Evolutionary conservation across 1,140 invertebrate genomes (phyloP).

Genomic region (Rhopalosiphum maidis): DNA sequence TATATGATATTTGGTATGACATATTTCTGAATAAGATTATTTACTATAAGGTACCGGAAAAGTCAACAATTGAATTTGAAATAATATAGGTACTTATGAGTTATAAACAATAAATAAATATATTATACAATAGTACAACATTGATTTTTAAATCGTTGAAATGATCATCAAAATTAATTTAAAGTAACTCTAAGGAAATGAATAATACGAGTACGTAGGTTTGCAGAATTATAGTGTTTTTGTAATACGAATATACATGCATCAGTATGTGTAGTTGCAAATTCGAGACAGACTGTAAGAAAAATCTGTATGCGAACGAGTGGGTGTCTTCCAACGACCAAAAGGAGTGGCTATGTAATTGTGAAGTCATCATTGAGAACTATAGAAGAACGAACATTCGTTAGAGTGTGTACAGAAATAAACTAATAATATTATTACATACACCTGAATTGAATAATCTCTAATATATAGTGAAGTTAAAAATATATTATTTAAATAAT

Average conservation of each 20-base stretch:
- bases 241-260: slow-evolving; percentile 33
- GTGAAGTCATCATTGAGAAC: slow-evolving; percentile 53
- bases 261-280: neutral
- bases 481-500: neutral
- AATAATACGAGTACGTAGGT: slow-evolving; percentile 47
- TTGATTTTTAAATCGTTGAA: neutral
- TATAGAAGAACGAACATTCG: slow-evolving; percentile 29
- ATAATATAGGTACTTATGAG: neutral
- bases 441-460: neutral
- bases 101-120: neutral
- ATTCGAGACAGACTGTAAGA: slow-evolving; percentile 50
- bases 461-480: neutral
- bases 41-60: slow-evolving; percentile 31
- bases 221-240: slow-evolving; percentile 41
- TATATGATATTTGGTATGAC: slow-evolving; percentile 29
- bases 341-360: slow-evolving; percentile 51
- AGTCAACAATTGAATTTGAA: slow-evolving; percentile 2
- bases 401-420: neutral
- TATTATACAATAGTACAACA: neutral
- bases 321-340: slow-evolving; percentile 45
- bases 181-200: neutral
- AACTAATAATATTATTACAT: neutral
- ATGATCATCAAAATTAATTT: slow-evolving; percentile 20
- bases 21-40: neutral
- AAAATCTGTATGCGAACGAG: slow-evolving; percentile 47